Conservation (phyloP, 2,113 vertebrate genomes). For the Tilapia sparmanii region DNA sequence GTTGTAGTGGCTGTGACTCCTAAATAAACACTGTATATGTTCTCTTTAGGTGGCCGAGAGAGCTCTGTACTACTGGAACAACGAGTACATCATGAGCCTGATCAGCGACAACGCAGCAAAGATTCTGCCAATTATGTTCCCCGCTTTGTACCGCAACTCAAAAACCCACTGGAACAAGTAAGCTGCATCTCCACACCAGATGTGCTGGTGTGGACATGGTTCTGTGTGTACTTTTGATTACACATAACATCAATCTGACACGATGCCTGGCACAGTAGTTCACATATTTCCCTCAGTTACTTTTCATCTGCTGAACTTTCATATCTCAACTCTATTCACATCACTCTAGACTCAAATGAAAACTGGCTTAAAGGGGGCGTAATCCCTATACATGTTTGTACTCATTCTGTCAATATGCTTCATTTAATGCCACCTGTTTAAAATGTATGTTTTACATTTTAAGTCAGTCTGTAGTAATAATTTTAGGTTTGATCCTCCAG, state of each 20-base stretch:
- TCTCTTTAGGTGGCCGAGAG: conserved; percentile 84
- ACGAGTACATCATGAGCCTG: conserved; percentile 97
- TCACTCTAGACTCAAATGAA: neutral
- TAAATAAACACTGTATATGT: neutral
- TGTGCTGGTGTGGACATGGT: neutral
- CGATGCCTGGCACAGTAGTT: neutral
- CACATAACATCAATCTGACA: neutral
- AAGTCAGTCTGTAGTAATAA: neutral
- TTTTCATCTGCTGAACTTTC: neutral
- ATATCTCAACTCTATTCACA: neutral
- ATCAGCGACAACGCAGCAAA: conserved; percentile 96
- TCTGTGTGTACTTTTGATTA: neutral
- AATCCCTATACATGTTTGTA: neutral
- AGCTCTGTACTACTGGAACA: conserved; percentile 95
- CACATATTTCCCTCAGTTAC: neutral
- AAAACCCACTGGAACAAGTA: conserved; percentile 99
- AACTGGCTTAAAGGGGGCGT: neutral
- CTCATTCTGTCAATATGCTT: neutral
- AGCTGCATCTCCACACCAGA: conserved; percentile 30
- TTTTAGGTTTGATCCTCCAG: neutral
- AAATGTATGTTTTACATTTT: neutral
- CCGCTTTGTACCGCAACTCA: conserved; percentile 95
- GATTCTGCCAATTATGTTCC: conserved; percentile 98
- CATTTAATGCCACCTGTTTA: neutral
- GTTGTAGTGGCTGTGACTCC: neutral